Evolutionary conservation across 2,797 vertebrate genomes (phyloP).

Genomic region (Hydrocynus forskahlii): DNA sequence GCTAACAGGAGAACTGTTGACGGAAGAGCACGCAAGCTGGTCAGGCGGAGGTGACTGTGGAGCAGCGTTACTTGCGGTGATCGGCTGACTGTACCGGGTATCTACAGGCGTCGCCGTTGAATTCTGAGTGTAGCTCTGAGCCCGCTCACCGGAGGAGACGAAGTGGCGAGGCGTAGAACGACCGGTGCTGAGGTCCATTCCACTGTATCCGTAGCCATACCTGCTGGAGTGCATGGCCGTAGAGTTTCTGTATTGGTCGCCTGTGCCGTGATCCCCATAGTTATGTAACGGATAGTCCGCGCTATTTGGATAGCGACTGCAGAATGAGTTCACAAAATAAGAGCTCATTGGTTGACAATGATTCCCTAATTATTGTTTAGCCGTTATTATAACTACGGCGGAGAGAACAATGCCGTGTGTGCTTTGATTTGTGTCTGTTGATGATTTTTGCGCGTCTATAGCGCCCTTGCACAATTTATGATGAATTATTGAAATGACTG

Average conservation of each 20-base stretch:
- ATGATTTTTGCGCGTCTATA: slow-evolving; percentile 98
- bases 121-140: slow-evolving; percentile 89
- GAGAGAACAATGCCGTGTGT: slow-evolving; percentile 84
- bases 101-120: slow-evolving; percentile 86
- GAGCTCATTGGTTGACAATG: slow-evolving; percentile 99
- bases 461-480: slow-evolving; percentile 99
- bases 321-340: slow-evolving; percentile 99
- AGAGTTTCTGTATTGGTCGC: slow-evolving; percentile 96
- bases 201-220: slow-evolving; percentile 98
- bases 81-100: slow-evolving; percentile 89
- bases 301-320: slow-evolving; percentile 99
- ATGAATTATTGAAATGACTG: slow-evolving; percentile 99
- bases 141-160: slow-evolving; percentile 86
- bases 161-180: slow-evolving; percentile 92
- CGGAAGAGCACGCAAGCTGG: slow-evolving; percentile 90
- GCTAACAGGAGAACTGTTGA: slow-evolving; percentile 84
- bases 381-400: slow-evolving; percentile 71
- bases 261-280: slow-evolving; percentile 98
- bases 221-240: slow-evolving; percentile 96
- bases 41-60: slow-evolving; percentile 89
- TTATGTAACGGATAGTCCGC: slow-evolving; percentile 99
- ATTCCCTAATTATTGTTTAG: slow-evolving; percentile 66
- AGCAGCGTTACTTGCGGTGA: slow-evolving; percentile 77
- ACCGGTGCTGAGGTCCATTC: slow-evolving; percentile 97
- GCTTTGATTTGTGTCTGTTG: slow-evolving; percentile 99